phyloP scores from a whole-genome alignment of 2,888 invertebrate species.

The Ashinkailepas kermadecensis region DNA sequence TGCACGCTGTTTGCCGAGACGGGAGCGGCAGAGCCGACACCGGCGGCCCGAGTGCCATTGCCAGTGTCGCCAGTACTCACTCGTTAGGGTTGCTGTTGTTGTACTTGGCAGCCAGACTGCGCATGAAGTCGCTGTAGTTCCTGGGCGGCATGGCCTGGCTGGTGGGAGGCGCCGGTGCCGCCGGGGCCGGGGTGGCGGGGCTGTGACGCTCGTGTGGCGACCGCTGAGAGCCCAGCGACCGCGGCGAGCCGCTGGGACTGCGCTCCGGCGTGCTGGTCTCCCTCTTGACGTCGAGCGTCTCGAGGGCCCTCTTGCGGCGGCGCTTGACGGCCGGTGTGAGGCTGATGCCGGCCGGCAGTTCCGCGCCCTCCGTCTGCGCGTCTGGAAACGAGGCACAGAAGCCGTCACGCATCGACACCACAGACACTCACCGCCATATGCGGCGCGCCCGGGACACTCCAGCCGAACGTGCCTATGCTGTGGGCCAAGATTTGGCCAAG shows the following conservation, averaged over 20 bases:
- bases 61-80: background rate
- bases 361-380: background rate
- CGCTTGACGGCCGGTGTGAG: slow-evolving; percentile 12
- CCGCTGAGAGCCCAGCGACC: background rate
- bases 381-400: background rate
- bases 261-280: slow-evolving; percentile 1
- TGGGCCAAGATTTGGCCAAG: too few relatives aligned
- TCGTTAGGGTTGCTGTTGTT: slow-evolving; percentile 16
- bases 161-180: background rate
- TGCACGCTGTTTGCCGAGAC: too few relatives aligned
- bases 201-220: background rate
- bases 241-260: slow-evolving; percentile 17
- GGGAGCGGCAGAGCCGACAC: too few relatives aligned
- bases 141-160: background rate
- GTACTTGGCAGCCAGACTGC: slow-evolving; percentile 17
- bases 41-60: too few relatives aligned
- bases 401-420: background rate
- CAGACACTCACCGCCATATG: background rate
- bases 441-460: too few relatives aligned
- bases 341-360: slow-evolving; percentile 9
- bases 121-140: slow-evolving; percentile 21
- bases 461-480: too few relatives aligned
- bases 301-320: slow-evolving; percentile 1
- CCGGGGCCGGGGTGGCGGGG: background rate
- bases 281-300: background rate